Conservation (phyloP, 2,888 invertebrate genomes). For the Cynaeus angustus region DNA sequence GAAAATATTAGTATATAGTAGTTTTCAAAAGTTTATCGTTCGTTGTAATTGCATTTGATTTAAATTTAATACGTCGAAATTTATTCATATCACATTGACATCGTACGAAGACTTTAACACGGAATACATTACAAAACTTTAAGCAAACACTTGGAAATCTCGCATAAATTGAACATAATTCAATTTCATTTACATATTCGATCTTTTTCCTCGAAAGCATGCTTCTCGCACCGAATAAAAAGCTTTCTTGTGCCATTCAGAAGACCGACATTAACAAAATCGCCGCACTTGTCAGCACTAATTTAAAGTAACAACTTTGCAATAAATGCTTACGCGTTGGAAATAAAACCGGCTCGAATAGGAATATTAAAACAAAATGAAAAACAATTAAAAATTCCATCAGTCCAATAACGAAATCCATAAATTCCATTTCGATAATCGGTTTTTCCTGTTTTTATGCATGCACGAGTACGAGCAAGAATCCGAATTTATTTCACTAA, state of each 20-base stretch:
- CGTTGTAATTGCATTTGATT: neutral
- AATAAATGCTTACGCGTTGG: neutral
- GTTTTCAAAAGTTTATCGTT: neutral
- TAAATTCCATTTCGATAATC: neutral
- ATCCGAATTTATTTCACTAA: neutral
- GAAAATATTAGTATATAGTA: too few species aligned
- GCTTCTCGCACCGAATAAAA: constrained; percentile 17
- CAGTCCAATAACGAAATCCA: neutral
- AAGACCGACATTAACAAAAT: neutral
- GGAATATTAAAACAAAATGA: neutral
- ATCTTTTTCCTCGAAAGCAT: constrained; percentile 22
- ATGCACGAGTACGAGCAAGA: neutral
- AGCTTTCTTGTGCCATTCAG: constrained; percentile 19
- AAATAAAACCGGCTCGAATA: neutral
- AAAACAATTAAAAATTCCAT: constrained; percentile 1
- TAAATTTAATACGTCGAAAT: constrained; percentile 8
- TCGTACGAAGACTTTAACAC: constrained; percentile 27
- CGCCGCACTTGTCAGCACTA: neutral
- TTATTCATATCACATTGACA: constrained; percentile 37
- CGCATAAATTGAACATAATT: constrained; percentile 42
- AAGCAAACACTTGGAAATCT: constrained; percentile 38
- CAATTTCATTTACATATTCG: constrained; percentile 41
- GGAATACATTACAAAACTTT: constrained; percentile 41
- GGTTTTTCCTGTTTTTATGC: neutral
- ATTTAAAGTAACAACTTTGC: too few species aligned